A percentile compares a stretch with the other conserved stretches of the same genome.
Conservation (phyloP, 1,140 invertebrate species). For the Drosophila leontia region DNA sequence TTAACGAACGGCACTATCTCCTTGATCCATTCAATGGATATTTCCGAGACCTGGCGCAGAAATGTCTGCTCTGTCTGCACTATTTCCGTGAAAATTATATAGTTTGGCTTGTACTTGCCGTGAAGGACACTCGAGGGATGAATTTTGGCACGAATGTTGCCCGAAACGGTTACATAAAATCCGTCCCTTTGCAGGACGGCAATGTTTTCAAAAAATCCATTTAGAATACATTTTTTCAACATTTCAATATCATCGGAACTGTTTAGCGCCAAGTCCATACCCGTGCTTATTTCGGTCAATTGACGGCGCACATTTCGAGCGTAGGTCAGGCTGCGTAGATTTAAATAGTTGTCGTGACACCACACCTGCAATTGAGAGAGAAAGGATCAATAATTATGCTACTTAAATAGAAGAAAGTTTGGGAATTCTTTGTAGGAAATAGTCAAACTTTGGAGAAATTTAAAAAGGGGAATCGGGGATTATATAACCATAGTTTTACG, state of each 20-base stretch:
- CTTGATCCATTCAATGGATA: constrained; percentile 91
- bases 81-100: constrained; percentile 96
- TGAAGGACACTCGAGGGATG: constrained; percentile 84
- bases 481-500: too few species aligned
- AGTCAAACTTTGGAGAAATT: too few species aligned
- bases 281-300: constrained; percentile 91
- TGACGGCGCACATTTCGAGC: constrained; percentile 94
- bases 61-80: constrained; percentile 94
- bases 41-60: constrained; percentile 90
- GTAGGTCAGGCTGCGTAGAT: constrained; percentile 93
- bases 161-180: constrained; percentile 90
- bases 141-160: constrained; percentile 69
- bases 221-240: constrained; percentile 91
- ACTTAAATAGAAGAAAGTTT: background rate
- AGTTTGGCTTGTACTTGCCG: constrained; percentile 88
- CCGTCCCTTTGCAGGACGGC: constrained; percentile 93
- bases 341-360: constrained; percentile 96
- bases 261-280: constrained; percentile 88
- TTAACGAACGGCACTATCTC: constrained; percentile 86
- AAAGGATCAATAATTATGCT: background rate
- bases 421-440: too few species aligned
- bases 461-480: too few species aligned
- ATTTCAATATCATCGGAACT: constrained; percentile 91
- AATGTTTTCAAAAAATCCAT: constrained; percentile 95
- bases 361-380: constrained; percentile 88